Base-by-base conservation (phyloP, 2,888 invertebrate species). In the Drosophila demipolita region DNA sequence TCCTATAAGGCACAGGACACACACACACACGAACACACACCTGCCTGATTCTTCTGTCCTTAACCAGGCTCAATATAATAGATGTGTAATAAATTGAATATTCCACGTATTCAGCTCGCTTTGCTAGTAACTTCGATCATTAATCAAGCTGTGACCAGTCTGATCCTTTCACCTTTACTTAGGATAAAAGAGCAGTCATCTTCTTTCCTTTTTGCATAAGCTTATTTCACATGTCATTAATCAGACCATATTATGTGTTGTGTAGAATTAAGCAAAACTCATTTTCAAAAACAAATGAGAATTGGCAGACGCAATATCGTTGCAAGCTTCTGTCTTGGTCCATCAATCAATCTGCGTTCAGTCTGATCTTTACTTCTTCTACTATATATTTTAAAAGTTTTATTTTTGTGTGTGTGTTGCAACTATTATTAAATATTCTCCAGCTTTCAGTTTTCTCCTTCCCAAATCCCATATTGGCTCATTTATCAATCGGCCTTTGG, bases 11-110 rank as follows among this genome's bases (percentile, higher is more conserved):
- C 12, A 12, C 53, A 61, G 55, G 26, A 73, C 63, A 50, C 23
- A 17, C 8, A 23, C 45, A 4, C 23, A 45, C 45, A 15, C 76
- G 72, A 65, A 59, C 75, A 76, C 73, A 59, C 76, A 76, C 68
- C 72, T 75, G 79, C 71, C 59, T 23, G 36, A 26, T 29, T 11
- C 58, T 9, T 29, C 29, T 29, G 36, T 38, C 45, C 58, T 57
- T 48, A 29, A 35, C 17, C 35, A 40, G 38, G 12, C 33, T 15
- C 8, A 45, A 23, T 45, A 45, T 23, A 45, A 15, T 45, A 15
- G 23, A 45, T 45, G 23, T 54, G 26, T n/a, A 23, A 32, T 29
- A 29, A 33, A 52, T 62, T 62, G 2, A 50, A 62, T 38, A 38
- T 32, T 29, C 12, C 50, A 17, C 17, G 17, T 3, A 20, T n/a